Conservation (phyloP, 1,140 invertebrate genomes). For the Brachionus paranguensis region DNA sequence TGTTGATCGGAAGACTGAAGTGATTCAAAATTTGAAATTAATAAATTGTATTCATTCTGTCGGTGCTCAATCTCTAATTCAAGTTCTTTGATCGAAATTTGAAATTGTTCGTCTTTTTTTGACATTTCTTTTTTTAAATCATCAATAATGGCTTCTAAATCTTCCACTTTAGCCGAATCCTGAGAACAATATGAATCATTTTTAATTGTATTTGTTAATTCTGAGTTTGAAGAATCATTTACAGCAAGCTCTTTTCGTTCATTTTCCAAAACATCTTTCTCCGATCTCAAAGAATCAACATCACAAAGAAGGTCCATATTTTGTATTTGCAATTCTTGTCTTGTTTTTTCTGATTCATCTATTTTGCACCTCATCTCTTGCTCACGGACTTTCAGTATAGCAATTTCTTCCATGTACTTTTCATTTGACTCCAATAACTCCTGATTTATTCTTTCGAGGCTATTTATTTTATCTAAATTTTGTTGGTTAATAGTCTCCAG, state of each 20-base stretch:
- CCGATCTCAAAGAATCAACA: not conserved
- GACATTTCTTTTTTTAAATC: not conserved
- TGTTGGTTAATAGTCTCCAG: not conserved
- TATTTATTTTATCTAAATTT: not conserved
- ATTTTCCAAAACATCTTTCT: constrained; percentile 16
- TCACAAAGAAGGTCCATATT: constrained; percentile 6
- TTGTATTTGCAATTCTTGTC: not conserved
- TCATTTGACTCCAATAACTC: not conserved
- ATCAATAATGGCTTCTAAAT: not conserved
- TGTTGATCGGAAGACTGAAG: not conserved
- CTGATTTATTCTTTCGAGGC: not conserved
- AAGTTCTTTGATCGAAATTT: not conserved
- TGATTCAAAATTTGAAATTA: not conserved
- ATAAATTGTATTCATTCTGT: not conserved
- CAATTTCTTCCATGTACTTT: not conserved
- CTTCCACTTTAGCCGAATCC: no score
- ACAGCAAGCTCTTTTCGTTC: not conserved
- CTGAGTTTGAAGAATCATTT: no score
- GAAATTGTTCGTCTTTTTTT: not conserved
- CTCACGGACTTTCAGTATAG: no score
- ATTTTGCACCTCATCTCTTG: not conserved
- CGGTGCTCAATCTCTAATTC: not conserved
- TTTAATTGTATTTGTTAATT: not conserved
- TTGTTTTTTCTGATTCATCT: not conserved
- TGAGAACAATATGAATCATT: not conserved